A percentile compares a stretch with the other conserved stretches of the same genome.
phyloP scores from a whole-genome alignment of 23 tunicate genomes.

The Phallusia fumigata region DNA sequence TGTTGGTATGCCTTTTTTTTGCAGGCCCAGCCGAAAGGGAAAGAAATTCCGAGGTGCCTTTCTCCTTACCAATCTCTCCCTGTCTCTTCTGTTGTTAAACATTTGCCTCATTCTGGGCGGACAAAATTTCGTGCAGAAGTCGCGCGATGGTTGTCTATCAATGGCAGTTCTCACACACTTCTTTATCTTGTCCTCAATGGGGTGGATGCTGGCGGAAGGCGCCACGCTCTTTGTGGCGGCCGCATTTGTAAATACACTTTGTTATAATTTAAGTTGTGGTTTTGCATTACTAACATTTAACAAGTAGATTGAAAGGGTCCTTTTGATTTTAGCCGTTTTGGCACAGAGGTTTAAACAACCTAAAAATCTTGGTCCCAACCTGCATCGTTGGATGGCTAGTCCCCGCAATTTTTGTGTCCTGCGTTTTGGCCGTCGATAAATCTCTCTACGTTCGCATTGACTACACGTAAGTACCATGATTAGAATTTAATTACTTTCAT shows the following conservation, averaged over 20 bases:
- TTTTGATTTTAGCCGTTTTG: background rate
- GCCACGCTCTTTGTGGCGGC: background rate
- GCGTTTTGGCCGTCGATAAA: background rate
- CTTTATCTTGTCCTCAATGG: constrained; percentile 7
- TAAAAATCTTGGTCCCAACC: background rate
- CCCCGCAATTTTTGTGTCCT: constrained; percentile 22
- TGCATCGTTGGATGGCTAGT: constrained; percentile 17
- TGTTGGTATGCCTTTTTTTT: background rate
- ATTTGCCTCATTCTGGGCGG: constrained; percentile 11
- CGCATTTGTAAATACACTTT: constrained; percentile 9
- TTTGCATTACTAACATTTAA: too few relatives aligned
- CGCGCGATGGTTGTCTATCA: constrained; percentile 6
- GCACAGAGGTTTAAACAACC: background rate
- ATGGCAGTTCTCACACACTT: constrained; percentile 32
- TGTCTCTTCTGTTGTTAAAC: constrained; percentile 13
- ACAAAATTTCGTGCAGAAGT: background rate
- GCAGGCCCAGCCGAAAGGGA: background rate
- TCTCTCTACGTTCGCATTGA: constrained; percentile 1
- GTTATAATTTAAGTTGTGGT: too few relatives aligned
- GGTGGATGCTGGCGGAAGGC: constrained; percentile 31
- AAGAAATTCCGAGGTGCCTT: background rate
- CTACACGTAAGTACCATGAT: constrained; percentile 10
- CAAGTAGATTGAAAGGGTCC: too few relatives aligned
- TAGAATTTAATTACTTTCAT: background rate
- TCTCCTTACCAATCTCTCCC: constrained; percentile 15